A percentile compares a stretch with the other conserved stretches of the same genome.
Conservation (phyloP, 1,140 invertebrate species). For the Euwallacea similis region DNA sequence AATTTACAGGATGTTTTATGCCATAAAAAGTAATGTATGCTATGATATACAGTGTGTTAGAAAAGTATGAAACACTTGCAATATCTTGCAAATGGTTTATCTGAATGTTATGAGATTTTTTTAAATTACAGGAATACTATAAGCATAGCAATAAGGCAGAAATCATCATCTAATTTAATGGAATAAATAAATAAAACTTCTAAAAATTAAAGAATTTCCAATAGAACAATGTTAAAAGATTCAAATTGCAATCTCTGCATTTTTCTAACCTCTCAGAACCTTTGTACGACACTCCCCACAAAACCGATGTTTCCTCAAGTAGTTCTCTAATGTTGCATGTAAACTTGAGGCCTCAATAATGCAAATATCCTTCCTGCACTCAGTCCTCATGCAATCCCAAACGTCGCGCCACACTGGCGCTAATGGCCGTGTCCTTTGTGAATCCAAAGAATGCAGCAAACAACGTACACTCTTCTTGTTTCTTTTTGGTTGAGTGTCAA, state of each 20-base stretch:
- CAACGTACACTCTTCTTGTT: conserved; percentile 87
- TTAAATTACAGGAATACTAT: no score
- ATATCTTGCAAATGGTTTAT: no score
- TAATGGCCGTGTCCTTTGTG: conserved; percentile 73
- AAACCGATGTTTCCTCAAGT: conserved; percentile 89
- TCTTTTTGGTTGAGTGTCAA: conserved; percentile 75
- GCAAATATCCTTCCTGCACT: conserved; percentile 82
- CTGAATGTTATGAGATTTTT: no score
- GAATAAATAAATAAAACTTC: conserved; percentile 54
- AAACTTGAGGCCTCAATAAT: conserved; percentile 81
- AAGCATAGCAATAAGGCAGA: no score
- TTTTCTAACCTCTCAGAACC: conserved; percentile 59
- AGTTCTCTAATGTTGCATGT: conserved; percentile 82
- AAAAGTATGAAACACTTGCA: no score
- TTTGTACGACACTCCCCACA: conserved; percentile 91
- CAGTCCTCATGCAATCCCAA: conserved; percentile 84
- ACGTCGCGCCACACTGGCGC: conserved; percentile 75
- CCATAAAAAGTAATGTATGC: no score
- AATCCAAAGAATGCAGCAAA: conserved; percentile 83
- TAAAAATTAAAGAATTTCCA: no score
- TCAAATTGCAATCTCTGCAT: no score
- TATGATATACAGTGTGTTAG: no score
- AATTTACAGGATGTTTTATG: no score
- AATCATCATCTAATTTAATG: conserved; percentile 62
- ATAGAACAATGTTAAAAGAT: no score